phyloP scores from a whole-genome alignment of 2,888 invertebrate genomes.

The Syrista parreyssii region DNA sequence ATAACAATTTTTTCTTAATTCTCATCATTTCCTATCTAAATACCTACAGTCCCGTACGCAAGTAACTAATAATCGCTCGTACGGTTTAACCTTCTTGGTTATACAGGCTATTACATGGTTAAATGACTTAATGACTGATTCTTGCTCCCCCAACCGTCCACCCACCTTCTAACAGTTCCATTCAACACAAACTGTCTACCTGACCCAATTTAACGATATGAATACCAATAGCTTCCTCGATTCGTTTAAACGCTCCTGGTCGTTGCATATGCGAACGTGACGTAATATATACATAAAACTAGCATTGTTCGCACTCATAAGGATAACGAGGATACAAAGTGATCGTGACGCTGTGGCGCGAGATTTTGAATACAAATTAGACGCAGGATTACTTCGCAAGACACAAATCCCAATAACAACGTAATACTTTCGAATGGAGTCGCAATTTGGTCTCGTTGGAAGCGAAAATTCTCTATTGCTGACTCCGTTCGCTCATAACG shows the following conservation, averaged over 20 bases:
- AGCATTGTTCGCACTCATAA: neutral
- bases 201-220: slow-evolving; percentile 43
- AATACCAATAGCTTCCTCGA: slow-evolving; percentile 46
- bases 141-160: neutral
- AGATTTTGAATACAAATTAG: neutral
- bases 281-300: neutral
- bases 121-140: neutral
- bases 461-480: neutral
- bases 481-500: neutral
- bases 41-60: neutral
- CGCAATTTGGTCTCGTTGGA: neutral
- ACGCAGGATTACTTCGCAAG: neutral
- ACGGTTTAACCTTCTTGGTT: neutral
- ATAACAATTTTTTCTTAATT: too few species aligned
- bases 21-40: neutral
- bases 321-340: neutral
- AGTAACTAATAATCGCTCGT: neutral
- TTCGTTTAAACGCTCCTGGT: slow-evolving; percentile 30
- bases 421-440: neutral
- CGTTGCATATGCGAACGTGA: neutral
- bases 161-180: neutral
- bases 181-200: slow-evolving; percentile 27
- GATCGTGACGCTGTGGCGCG: neutral
- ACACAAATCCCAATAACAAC: neutral
- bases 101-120: neutral